Evolutionary conservation across 2,797 vertebrate species (phyloP), one percentile per base, ranked within the genome.

Genomic region (Leucoraja ocellata): DNA sequence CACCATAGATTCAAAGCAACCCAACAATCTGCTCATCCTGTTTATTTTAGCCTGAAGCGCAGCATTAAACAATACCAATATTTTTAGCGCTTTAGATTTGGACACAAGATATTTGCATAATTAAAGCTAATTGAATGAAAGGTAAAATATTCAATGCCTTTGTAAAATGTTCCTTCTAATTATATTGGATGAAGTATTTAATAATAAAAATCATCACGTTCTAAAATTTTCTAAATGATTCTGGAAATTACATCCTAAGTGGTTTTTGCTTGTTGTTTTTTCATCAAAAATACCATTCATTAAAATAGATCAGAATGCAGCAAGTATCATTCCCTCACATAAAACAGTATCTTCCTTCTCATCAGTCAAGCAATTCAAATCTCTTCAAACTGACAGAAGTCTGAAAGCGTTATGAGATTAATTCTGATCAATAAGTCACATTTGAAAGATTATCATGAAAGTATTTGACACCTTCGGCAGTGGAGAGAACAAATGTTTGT

Each of bases 351-450:
- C 83, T 16, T 88, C 58, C 28, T 88, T 36, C 63, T 88, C 61
- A 65, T 65, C 84, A n/a, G n/a, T 88, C 58, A 88, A 88, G 58
- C 18, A 28, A 65, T 65, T 88, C 28, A 23, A 63, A 65, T 88
- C 28, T n/a, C 61, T 65, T 88, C 61, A 16, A 88, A 16, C 28
- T 65, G 84, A 88, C 14, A 32, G 14, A 88, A 65, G 61, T 65
- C 28, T 65, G 84, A 88, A 83, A 65, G 21, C 5, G 61, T 46
- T 88, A n/a, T 5, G 65, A 88, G 84, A 88, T 88, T 88, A 88
- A 88, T 88, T 88, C 84, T 65, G 61, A 88, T 88, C 84, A 88
- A 65, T 32, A 65, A 65, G 28, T 88, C 84, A 88, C 32, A n/a
- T 88, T 65, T 65, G 84, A 88, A 65, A 65, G 84, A 88, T 86